phyloP scores from a whole-genome alignment of 1,140 invertebrate species.

The Phymorhynchus buccinoides region DNA sequence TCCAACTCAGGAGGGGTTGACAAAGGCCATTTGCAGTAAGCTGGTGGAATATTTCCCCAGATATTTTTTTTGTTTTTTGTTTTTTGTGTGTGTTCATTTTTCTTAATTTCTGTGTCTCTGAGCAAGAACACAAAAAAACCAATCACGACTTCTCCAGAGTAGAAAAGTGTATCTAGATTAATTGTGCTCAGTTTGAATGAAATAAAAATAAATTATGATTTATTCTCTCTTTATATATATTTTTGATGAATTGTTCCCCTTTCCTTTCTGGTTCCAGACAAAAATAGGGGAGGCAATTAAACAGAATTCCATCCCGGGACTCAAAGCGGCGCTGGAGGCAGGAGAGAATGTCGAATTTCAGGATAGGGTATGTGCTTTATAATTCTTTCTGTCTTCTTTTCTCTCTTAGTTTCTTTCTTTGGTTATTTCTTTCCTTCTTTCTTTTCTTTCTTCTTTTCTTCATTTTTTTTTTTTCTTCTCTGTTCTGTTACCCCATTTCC shows the following conservation, averaged over 20 bases:
- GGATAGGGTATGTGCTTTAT: constrained; percentile 54
- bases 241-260: background rate
- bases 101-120: too few species aligned
- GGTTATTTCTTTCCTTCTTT: background rate
- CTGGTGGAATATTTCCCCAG: too few species aligned
- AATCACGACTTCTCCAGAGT: background rate
- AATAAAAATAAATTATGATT: background rate
- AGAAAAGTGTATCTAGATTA: background rate
- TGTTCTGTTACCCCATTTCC: too few species aligned
- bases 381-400: background rate
- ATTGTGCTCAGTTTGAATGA: background rate
- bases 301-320: constrained; percentile 43
- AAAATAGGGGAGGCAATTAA: constrained; percentile 59
- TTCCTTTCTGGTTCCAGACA: constrained; percentile 51
- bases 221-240: background rate
- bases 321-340: constrained; percentile 50
- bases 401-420: background rate
- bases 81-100: too few species aligned
- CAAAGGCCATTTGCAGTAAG: too few species aligned
- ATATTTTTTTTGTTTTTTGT: too few species aligned
- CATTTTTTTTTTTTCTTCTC: too few species aligned
- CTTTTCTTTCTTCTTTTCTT: too few species aligned
- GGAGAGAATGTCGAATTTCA: constrained; percentile 56
- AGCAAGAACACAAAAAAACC: too few species aligned
- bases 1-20: too few species aligned